Percentiles rank a stretch among this genome's conserved stretches.
Evolutionary conservation across 2,113 vertebrate genomes (phyloP).

Genomic region (Pseudorasbora parva): DNA sequence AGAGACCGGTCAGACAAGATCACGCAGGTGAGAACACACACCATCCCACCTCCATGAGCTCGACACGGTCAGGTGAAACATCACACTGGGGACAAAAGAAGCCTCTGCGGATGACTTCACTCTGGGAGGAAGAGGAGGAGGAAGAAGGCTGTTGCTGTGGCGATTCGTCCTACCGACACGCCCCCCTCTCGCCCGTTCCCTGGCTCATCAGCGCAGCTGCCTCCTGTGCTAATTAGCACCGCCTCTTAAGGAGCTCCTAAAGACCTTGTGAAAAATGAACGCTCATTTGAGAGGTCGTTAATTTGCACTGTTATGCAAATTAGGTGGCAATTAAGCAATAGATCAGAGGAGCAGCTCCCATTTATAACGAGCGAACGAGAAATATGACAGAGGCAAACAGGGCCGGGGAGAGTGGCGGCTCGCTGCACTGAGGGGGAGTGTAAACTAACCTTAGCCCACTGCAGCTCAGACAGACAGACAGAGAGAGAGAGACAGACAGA

Average conservation of each 20-base stretch:
- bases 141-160: conserved; percentile 65
- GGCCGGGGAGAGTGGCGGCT: conserved; percentile 64
- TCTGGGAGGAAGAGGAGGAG: conserved; percentile 23
- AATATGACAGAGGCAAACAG: conserved; percentile 79
- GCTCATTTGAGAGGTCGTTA: conserved; percentile 86
- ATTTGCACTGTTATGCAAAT: conserved; percentile 89
- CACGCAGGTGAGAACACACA: conserved; percentile 46
- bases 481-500: conserved; percentile 5
- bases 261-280: conserved; percentile 87
- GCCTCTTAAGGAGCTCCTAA: conserved; percentile 87
- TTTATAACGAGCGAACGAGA: conserved; percentile 84
- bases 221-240: conserved; percentile 82
- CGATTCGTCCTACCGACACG: conserved; percentile 63
- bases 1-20: conserved; percentile 20
- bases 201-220: conserved; percentile 81
- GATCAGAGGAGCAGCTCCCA: conserved; percentile 82
- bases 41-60: not conserved
- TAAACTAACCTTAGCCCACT: conserved; percentile 33
- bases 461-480: conserved; percentile 16
- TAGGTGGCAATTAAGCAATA: conserved; percentile 85
- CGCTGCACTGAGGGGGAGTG: conserved; percentile 50
- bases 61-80: not conserved
- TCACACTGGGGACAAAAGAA: conserved; percentile 31
- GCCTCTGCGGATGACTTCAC: conserved; percentile 39
- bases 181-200: conserved; percentile 23